These are phyloP conservation scores for Hipposideros larvatus DNA, from an alignment of 2,797 vertebrate species.

Conservation along the genomic window DNA sequence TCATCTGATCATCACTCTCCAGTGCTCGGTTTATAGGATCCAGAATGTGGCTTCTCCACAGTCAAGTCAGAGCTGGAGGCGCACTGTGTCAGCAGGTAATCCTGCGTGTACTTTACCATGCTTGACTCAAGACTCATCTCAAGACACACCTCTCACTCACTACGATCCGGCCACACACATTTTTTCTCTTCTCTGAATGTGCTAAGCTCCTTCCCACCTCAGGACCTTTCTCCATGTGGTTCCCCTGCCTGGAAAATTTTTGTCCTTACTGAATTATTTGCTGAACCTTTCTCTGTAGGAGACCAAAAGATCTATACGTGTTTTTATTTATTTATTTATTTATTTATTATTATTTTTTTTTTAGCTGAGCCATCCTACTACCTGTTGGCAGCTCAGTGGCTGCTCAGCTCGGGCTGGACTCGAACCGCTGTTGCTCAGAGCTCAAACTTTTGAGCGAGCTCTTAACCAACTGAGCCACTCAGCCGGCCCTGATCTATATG, in stretches of 20 bases:
- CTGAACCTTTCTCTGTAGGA: neutral
- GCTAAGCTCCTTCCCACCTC: neutral
- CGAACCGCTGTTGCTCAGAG: too few relatives aligned
- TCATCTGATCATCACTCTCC: neutral
- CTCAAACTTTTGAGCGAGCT: too few relatives aligned
- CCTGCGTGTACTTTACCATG: neutral
- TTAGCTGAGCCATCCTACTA: too few relatives aligned
- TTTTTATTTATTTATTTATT: too few relatives aligned
- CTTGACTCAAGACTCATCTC: neutral
- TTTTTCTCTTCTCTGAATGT: neutral
- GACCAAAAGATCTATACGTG: neutral
- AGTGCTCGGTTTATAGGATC: neutral
- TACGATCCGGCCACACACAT: rapidly evolving
- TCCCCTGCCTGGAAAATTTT: neutral
- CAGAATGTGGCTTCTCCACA: neutral
- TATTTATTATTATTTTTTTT: too few relatives aligned
- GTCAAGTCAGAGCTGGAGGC: neutral
- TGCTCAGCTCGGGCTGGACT: too few relatives aligned
- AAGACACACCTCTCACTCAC: neutral
- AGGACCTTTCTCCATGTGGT: neutral
- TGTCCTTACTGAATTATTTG: too few relatives aligned
- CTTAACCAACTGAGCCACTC: too few relatives aligned
- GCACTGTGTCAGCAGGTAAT: neutral
- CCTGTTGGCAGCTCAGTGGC: too few relatives aligned
- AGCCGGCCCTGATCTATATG: neutral